phyloP scores from a whole-genome alignment of 2,888 invertebrate genomes.

The Oxytorus armatus region DNA sequence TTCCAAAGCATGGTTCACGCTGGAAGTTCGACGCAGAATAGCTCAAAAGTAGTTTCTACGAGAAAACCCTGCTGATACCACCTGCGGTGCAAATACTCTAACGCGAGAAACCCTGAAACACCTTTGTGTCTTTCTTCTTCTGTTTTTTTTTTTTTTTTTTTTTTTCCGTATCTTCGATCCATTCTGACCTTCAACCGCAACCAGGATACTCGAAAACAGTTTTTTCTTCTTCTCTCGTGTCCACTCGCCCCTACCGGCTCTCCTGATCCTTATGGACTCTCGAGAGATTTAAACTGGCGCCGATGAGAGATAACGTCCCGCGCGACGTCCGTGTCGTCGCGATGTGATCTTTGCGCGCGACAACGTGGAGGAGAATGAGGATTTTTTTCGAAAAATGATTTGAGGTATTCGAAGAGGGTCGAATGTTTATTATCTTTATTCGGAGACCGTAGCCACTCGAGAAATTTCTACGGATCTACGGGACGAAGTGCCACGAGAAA shows the following conservation, averaged over 20 bases:
- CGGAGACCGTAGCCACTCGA: slow-evolving; percentile 39
- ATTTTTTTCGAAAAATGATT: slow-evolving; percentile 51
- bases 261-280: slow-evolving; percentile 70
- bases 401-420: slow-evolving; percentile 52
- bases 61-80: slow-evolving; percentile 60
- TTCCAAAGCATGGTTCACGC: no score
- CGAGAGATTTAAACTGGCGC: slow-evolving; percentile 75
- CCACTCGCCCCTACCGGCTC: slow-evolving; percentile 31
- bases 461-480: slow-evolving; percentile 21
- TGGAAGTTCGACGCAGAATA: slow-evolving; percentile 15
- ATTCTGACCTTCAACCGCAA: slow-evolving; percentile 60
- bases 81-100: slow-evolving; percentile 67
- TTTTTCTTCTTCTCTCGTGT: slow-evolving; percentile 47
- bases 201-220: slow-evolving; percentile 48
- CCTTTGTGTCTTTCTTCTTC: slow-evolving; percentile 21
- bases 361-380: not conserved
- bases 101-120: slow-evolving; percentile 59
- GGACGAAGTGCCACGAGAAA: slow-evolving; percentile 4
- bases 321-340: slow-evolving; percentile 35
- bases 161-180: slow-evolving; percentile 53
- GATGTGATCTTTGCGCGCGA: slow-evolving; percentile 1
- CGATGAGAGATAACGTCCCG: slow-evolving; percentile 76
- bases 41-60: slow-evolving; percentile 23
- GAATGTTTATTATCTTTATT: slow-evolving; percentile 55
- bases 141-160: slow-evolving; percentile 5